Evolutionary conservation across 2,797 vertebrate genomes (phyloP), one percentile per base, ranked within the genome.

Genomic region (Sciurus carolinensis): DNA sequence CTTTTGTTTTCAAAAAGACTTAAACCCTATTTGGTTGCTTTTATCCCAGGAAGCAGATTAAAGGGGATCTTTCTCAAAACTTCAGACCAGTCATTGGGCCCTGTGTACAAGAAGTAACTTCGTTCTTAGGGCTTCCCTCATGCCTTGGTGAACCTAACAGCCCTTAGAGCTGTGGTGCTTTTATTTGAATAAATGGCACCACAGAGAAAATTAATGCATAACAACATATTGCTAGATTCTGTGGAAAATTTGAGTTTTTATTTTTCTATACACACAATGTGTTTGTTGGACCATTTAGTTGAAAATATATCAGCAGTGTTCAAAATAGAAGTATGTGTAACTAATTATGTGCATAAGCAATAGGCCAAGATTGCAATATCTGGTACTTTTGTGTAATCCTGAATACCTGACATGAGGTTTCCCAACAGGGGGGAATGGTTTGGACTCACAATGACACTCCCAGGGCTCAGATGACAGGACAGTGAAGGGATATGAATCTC

Each of bases 301-400:
- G 80, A 73, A 95, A 95, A 72, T 33, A 50, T 20, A 82, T 64
- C 36, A 47, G 52, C 66, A 44, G 24, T 52, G 28, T 66, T 79
- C 69, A 87, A 71, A 52, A 79, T 44, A 85, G 44, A 96, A 90
- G 62, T 95, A 75, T 76, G 64, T 92, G 52, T 87, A 26, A 79
- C 81, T 94, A 94, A 95, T 90, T 87, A 77, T 59, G 28, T 73
- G 73, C 42, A 77, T 50, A 76, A 80, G 42, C 24, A 71, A 72
- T 66, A 82, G 52, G 86, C 39, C 62, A 84, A 84, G 64, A 82
- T 64, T 47, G 20, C 22, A 75, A 59, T 81, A 71, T 95, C 67
- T 92, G 92, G 81, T 22, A 33, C 20, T 92, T 71, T n/a, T 66
- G 22, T 93, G 50, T 39, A 72, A 52, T 54, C 26, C 39, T 66